Conservation (phyloP, 2,797 vertebrate species). For the Lerista edwardsae region DNA sequence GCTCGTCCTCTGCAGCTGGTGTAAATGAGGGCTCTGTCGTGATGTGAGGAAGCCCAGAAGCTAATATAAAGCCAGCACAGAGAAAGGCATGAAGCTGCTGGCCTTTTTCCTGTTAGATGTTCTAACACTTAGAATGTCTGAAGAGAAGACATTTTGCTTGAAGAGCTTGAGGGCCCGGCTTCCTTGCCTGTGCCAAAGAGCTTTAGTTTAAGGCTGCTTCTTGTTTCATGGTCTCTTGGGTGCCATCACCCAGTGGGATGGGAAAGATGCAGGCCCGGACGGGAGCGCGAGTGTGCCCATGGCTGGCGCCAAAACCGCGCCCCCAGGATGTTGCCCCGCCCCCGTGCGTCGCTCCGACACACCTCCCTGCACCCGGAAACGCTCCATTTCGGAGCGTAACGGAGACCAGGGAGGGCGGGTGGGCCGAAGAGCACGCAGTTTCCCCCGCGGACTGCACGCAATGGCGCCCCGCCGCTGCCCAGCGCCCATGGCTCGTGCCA, state of each 20-base stretch:
- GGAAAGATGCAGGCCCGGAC: too few relatives aligned
- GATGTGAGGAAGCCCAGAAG: neutral
- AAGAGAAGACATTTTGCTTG: neutral
- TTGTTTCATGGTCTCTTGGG: neutral
- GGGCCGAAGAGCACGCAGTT: too few relatives aligned
- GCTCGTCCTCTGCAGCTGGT: neutral
- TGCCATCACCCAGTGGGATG: neutral
- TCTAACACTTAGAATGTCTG: neutral
- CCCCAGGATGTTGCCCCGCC: too few relatives aligned
- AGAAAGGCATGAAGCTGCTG: neutral
- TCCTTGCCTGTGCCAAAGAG: neutral
- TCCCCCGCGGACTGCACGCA: too few relatives aligned
- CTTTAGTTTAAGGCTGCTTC: neutral
- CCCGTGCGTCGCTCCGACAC: too few relatives aligned
- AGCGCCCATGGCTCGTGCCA: too few relatives aligned
- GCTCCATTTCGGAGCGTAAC: too few relatives aligned
- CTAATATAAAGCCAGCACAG: neutral
- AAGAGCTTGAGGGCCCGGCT: neutral
- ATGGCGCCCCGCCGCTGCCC: too few relatives aligned
- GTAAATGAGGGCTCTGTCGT: neutral
- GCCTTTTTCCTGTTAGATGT: neutral
- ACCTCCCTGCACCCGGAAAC: too few relatives aligned
- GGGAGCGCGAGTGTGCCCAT: too few relatives aligned
- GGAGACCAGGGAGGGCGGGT: too few relatives aligned
- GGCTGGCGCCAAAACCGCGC: too few relatives aligned